Evolutionary conservation across 1,140 invertebrate species (phyloP).

Genomic region (Rhagoletis zephyria): DNA sequence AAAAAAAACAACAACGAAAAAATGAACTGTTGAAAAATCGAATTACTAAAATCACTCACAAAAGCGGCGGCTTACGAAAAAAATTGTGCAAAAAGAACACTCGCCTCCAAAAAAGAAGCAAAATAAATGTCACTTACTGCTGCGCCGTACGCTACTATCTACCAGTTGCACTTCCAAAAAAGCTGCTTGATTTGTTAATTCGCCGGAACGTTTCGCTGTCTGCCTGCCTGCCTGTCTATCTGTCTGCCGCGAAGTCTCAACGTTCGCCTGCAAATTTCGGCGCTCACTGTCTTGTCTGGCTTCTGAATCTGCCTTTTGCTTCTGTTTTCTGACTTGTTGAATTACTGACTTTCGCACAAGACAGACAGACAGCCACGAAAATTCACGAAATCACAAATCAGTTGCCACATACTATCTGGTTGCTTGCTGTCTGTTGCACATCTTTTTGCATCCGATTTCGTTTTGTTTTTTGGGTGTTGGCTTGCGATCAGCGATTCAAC

Average conservation of each 20-base stretch:
- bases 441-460: neutral
- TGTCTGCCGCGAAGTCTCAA: neutral
- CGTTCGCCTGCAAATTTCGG: no score
- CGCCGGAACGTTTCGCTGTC: neutral
- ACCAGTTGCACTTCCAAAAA: constrained; percentile 16
- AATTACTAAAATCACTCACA: neutral
- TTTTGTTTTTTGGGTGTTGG: constrained; percentile 9
- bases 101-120: neutral
- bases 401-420: constrained; percentile 8
- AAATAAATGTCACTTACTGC: neutral
- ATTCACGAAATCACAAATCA: constrained; percentile 46
- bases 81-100: no score
- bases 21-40: neutral
- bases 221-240: neutral
- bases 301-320: neutral
- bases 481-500: constrained; percentile 9
- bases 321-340: neutral
- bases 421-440: neutral
- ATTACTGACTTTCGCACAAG: neutral
- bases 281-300: neutral
- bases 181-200: constrained; percentile 32
- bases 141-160: neutral
- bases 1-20: no score
- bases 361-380: constrained; percentile 11
- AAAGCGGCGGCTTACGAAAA: neutral